These are phyloP conservation scores for Eufriesea mexicana DNA, from an alignment of 1,140 invertebrate genomes.

Conservation along the genomic window DNA sequence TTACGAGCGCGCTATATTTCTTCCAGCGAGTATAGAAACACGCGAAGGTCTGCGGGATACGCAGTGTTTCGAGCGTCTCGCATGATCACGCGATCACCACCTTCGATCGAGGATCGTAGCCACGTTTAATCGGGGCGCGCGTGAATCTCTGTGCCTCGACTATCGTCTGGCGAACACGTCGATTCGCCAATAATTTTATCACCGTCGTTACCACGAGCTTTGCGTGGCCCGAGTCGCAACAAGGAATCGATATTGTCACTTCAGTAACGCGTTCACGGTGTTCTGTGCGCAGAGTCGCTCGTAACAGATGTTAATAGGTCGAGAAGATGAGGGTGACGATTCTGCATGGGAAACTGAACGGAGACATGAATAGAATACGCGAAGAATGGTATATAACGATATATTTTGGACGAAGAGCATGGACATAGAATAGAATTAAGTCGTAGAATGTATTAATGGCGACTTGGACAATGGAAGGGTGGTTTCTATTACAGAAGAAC, in stretches of 20 bases:
- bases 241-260: constrained; percentile 50
- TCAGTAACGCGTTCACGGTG: constrained; percentile 12
- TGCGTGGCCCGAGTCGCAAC: constrained; percentile 16
- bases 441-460: too few species aligned
- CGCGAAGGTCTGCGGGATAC: not conserved
- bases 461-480: too few species aligned
- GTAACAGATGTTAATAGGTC: not conserved
- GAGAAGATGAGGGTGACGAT: not conserved
- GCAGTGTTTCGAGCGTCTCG: not conserved
- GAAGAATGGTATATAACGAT: too few species aligned
- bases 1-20: not conserved
- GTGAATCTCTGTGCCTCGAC: not conserved
- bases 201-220: constrained; percentile 4
- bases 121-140: not conserved
- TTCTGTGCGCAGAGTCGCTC: not conserved
- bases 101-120: not conserved
- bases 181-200: constrained; percentile 20
- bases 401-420: too few species aligned
- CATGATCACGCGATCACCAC: not conserved
- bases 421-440: too few species aligned
- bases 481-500: too few species aligned
- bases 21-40: not conserved
- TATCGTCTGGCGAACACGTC: not conserved
- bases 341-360: not conserved
- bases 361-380: too few species aligned